phyloP scores from a whole-genome alignment of 2,797 vertebrate species.

The Macropodus opercularis region DNA sequence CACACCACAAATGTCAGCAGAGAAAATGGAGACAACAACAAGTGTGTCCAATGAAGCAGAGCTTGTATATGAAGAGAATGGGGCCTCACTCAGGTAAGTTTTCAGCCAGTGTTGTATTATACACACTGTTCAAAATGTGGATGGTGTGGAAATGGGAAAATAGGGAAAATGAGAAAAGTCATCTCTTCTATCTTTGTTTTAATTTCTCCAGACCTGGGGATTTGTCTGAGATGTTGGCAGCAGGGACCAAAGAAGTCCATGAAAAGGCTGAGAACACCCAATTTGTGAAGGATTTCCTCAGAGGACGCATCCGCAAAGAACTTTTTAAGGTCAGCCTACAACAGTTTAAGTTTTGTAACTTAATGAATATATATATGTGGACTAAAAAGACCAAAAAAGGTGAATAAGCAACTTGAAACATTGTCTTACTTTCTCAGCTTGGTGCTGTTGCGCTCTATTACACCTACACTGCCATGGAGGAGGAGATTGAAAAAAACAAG shows the following conservation, averaged over 20 bases:
- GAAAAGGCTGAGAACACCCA: conserved; percentile 93
- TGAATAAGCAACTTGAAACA: background rate
- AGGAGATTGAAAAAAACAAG: conserved; percentile 93
- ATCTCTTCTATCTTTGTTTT: background rate
- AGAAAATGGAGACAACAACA: conserved; percentile 65
- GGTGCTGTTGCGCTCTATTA: conserved; percentile 92
- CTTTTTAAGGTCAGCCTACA: conserved; percentile 89
- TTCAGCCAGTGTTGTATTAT: background rate
- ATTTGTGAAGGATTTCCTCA: conserved; percentile 97
- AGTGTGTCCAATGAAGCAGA: conserved; percentile 59
- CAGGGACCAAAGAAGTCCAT: conserved; percentile 94
- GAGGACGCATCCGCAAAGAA: conserved; percentile 90
- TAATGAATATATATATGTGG: background rate
- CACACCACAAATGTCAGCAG: conserved; percentile 33
- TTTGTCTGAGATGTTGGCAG: conserved; percentile 93
- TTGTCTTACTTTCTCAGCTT: conserved; percentile 76
- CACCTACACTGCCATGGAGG: conserved; percentile 93
- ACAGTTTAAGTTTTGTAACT: background rate
- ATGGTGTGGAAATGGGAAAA: background rate
- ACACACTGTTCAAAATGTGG: background rate
- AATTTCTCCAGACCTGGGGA: conserved; percentile 84
- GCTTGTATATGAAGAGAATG: conserved; percentile 59
- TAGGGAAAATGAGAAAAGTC: background rate
- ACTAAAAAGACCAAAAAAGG: background rate
- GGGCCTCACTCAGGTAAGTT: conserved; percentile 63